Conservation (phyloP, 1,140 invertebrate species). For the Pseudobourletiella spinata region DNA sequence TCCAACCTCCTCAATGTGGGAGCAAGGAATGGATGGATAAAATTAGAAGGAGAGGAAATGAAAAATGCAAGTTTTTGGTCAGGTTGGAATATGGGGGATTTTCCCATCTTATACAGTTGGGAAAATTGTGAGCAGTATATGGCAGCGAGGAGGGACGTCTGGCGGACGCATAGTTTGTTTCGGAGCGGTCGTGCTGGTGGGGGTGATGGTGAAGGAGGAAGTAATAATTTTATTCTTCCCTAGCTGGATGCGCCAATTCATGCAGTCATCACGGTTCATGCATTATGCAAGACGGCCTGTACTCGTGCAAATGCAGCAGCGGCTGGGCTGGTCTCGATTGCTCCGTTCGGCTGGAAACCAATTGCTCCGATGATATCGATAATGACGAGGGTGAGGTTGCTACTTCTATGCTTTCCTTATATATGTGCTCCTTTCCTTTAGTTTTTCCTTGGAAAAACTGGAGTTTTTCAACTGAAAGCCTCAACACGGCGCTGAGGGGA, state of each 20-base stretch:
- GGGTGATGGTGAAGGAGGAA: constrained; percentile 6
- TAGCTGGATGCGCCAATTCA: constrained; percentile 89
- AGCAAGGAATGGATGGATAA: too few relatives aligned
- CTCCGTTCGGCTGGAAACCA: constrained; percentile 80
- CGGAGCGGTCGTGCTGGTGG: too few relatives aligned
- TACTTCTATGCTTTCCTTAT: constrained; percentile 9
- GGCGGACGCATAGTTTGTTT: too few relatives aligned
- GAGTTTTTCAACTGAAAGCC: background rate
- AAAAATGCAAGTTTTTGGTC: too few relatives aligned
- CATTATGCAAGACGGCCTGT: constrained; percentile 70
- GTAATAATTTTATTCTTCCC: constrained; percentile 27
- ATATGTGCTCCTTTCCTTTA: too few relatives aligned
- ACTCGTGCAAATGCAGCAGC: constrained; percentile 78
- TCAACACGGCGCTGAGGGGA: background rate
- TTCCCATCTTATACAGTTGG: too few relatives aligned
- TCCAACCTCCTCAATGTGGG: too few relatives aligned
- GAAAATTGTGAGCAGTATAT: too few relatives aligned
- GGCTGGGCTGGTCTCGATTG: constrained; percentile 88
- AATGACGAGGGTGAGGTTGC: constrained; percentile 81
- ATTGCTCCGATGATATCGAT: constrained; percentile 87
- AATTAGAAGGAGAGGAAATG: too few relatives aligned
- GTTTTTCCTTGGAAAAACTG: background rate
- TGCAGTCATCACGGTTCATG: constrained; percentile 87
- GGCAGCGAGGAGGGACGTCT: too few relatives aligned
- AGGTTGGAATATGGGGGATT: too few relatives aligned